A percentile compares a stretch with the other conserved stretches of the same genome.
Evolutionary conservation across 2,888 invertebrate genomes (phyloP).

Genomic region (Polylopha cassiicola): DNA sequence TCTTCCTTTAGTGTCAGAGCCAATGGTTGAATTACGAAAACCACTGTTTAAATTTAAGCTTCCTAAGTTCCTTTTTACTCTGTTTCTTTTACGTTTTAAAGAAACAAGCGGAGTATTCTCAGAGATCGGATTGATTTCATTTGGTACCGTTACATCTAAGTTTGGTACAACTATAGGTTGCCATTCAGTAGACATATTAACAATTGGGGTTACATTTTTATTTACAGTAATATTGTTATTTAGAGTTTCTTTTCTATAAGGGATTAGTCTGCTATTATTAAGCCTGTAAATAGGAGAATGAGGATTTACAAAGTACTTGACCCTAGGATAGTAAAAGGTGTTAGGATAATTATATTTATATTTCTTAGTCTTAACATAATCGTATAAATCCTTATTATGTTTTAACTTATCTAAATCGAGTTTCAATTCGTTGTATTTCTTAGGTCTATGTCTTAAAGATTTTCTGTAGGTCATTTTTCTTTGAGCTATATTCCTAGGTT

Average conservation of each 20-base stretch:
- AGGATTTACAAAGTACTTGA: conserved; percentile 64
- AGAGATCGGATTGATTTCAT: conserved; percentile 28
- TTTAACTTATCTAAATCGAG: conserved; percentile 60
- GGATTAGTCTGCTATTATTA: conserved; percentile 49
- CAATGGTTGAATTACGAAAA: conserved; percentile 16
- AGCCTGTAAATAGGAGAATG: conserved; percentile 42
- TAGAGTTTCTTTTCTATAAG: conserved; percentile 40
- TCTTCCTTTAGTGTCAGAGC: conserved; percentile 6
- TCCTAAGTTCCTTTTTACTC: conserved; percentile 14
- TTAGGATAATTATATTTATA: conserved; percentile 67
- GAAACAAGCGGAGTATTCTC: conserved; percentile 11
- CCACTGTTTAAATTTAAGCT: no score
- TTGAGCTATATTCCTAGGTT: conserved; percentile 64
- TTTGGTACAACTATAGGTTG: conserved; percentile 53
- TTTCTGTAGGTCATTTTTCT: conserved; percentile 58
- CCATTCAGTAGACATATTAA: conserved; percentile 51
- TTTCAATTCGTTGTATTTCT: conserved; percentile 62
- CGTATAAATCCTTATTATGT: conserved; percentile 64
- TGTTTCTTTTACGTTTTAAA: conserved; percentile 16
- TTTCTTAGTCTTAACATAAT: conserved; percentile 67
- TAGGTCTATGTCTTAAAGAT: conserved; percentile 46
- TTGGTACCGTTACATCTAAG: conserved; percentile 30
- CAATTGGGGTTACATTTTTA: conserved; percentile 24
- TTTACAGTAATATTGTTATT: conserved; percentile 31
- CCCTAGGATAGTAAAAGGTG: conserved; percentile 64